Base-by-base conservation (phyloP, 1,140 invertebrate species). In the Diploscapter pachys region DNA sequence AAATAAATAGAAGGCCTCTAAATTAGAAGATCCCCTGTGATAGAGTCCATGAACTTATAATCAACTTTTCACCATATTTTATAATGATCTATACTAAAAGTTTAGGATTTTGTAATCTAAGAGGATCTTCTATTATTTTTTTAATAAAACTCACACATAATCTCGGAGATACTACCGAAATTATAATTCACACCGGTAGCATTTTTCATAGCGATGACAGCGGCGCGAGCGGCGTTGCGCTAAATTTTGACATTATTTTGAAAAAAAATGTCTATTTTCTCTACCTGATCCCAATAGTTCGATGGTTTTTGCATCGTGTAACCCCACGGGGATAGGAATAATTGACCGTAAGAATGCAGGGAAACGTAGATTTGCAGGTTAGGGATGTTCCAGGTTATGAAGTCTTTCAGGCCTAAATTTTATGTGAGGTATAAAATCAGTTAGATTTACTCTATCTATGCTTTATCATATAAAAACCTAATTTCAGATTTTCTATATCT, bases 301-400 rank as follows among this genome's bases (percentile, higher is more conserved):
- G 71, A 70, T 0, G 82, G 80, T 56, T 76, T 83, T 2, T 76
- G 73, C 31, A 66, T 72, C 64, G 84, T 85, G 71, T 86, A 89
- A 9, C 88, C 88, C 87, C 87, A 89, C 0, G 88, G 88, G 53
- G 86, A 85, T 3, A 88, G 81, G 77, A 86, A 86, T 54, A 86
- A 80, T 75, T 88, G 88, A 54, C 83, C 83, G 67, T 84, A 84
- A 31, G 82, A 82, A 72, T 84, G 83, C 3, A 84, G 75, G 67
- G 59, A 71, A 49, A 77, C 71, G 77, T 84, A 84, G 3, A 83
- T 73, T 52, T 79, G 83, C n/a, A 85, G 72, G 61, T 83, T 71
- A 8, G 75, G 52, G 9, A 85, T 75, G 54, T 84, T 57, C 56
- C 73, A 76, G 0, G 73, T 81, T 71, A 84, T 78, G 61, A 72